A percentile compares a stretch with the other conserved stretches of the same genome.
phyloP scores from a whole-genome alignment of 30 jellyfish, hydroid and myxozoan genomes.

The Cassiopea andromeda region DNA sequence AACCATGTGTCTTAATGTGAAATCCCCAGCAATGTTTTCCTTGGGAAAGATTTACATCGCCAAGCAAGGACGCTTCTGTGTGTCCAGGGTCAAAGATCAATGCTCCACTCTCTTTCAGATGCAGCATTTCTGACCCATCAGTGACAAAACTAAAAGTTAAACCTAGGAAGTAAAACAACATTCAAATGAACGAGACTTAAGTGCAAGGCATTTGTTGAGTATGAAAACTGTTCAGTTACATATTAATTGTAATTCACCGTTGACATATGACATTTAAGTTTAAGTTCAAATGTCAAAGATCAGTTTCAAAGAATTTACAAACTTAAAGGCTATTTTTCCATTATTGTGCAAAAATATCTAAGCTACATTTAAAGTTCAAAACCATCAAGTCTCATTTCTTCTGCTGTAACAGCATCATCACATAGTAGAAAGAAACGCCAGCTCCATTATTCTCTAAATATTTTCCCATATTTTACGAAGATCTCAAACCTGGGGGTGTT shows the following conservation, averaged over 20 bases:
- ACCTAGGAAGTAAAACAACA: not conserved
- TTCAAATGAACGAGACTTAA: not conserved
- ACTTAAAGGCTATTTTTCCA: no score
- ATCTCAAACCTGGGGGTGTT: constrained; percentile 59
- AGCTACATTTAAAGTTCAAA: no score
- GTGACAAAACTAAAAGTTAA: constrained; percentile 4
- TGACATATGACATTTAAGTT: no score
- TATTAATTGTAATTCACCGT: no score
- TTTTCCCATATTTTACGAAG: not conserved
- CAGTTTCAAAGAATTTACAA: no score
- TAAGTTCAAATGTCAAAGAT: no score
- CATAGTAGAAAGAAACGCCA: not conserved
- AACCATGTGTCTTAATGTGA: not conserved
- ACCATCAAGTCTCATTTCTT: no score
- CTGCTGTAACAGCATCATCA: no score
- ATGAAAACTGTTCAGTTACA: no score
- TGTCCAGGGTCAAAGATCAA: not conserved
- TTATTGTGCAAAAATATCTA: no score
- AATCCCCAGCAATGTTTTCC: constrained; percentile 76
- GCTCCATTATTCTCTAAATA: no score
- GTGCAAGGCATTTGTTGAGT: not conserved
- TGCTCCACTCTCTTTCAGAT: constrained; percentile 6
- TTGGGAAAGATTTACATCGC: constrained; percentile 16
- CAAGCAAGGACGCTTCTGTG: constrained; percentile 47
- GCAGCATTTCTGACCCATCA: not conserved